Evolutionary conservation across 2,797 vertebrate species (phyloP).

Genomic region (Petrocephalus schoutedeni): DNA sequence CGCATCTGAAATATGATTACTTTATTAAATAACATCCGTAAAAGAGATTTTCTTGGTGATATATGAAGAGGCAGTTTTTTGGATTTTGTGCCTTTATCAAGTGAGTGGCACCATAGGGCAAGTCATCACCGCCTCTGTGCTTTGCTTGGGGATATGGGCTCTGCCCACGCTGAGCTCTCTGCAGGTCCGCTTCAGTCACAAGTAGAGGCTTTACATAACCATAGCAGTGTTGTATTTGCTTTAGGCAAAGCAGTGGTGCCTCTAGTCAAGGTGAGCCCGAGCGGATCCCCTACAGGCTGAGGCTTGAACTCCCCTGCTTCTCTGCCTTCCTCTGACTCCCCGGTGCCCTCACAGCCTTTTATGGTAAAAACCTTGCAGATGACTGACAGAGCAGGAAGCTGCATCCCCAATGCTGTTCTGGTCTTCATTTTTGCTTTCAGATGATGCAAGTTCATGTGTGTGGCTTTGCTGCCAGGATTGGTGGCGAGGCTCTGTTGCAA

Average conservation of each 20-base stretch:
- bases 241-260: background rate
- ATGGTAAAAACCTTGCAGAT: constrained; percentile 7
- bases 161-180: background rate
- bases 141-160: background rate
- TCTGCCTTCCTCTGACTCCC: background rate
- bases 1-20: background rate
- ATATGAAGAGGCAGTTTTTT: background rate
- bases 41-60: background rate
- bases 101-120: background rate
- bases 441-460: background rate
- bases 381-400: background rate
- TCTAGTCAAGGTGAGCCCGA: background rate
- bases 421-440: background rate
- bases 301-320: background rate
- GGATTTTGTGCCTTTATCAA: background rate
- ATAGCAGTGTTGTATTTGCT: background rate
- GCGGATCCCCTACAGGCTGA: background rate
- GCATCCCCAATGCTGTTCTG: background rate
- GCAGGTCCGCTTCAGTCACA: background rate
- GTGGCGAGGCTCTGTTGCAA: background rate
- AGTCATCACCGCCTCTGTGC: background rate
- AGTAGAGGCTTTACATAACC: background rate
- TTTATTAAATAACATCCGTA: background rate
- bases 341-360: background rate
- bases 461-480: background rate